Evolutionary conservation across 2,113 vertebrate species (phyloP).

Genomic region (Petromus typicus): DNA sequence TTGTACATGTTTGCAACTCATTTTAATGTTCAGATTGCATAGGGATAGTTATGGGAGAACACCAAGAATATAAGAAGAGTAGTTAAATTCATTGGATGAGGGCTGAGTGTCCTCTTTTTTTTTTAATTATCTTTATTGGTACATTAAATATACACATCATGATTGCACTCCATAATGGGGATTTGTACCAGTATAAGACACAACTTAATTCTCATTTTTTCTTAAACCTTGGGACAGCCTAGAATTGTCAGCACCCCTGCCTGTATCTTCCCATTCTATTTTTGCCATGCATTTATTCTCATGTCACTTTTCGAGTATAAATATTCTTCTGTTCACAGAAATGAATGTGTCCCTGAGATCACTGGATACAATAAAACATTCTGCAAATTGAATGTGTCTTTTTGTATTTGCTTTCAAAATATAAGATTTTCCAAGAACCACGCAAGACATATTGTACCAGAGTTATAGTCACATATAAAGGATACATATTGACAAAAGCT

Average conservation of each 20-base stretch:
- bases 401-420: constrained; percentile 55
- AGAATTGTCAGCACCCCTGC: neutral
- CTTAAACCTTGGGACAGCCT: neutral
- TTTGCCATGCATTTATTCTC: neutral
- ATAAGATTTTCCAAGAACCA: constrained; percentile 63
- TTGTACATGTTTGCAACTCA: constrained; percentile 65
- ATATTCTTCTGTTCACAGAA: constrained; percentile 52
- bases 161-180: no score
- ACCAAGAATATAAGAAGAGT: neutral
- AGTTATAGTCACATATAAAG: neutral
- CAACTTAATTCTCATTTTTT: no score
- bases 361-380: constrained; percentile 44
- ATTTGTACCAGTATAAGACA: no score
- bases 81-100: constrained; percentile 43
- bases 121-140: no score
- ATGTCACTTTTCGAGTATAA: constrained; percentile 50
- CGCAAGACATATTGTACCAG: constrained; percentile 34
- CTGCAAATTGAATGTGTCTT: constrained; percentile 43
- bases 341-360: constrained; percentile 44
- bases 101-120: neutral
- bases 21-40: constrained; percentile 43
- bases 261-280: neutral
- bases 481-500: neutral
- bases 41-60: neutral
- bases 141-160: no score